Conservation (phyloP, 1,140 invertebrate genomes). For the Pogonomyrmex californicus region DNA sequence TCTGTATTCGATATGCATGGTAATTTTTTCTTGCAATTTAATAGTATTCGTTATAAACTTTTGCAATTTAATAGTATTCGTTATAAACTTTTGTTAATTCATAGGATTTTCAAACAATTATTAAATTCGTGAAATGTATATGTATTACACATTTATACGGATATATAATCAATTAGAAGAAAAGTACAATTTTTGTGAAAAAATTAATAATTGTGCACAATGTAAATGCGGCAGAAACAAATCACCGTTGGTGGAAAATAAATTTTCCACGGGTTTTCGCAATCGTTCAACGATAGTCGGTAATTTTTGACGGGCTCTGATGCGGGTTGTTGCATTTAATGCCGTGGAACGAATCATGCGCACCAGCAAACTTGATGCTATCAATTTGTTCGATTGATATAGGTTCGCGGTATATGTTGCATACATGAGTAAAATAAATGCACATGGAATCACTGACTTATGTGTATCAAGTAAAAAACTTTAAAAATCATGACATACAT, state of each 20-base stretch:
- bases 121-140: slow-evolving; percentile 6
- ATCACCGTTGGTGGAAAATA: slow-evolving; percentile 35
- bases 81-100: slow-evolving; percentile 29
- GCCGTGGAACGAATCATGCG: slow-evolving; percentile 65
- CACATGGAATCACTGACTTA: slow-evolving; percentile 59
- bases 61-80: not conserved
- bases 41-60: not conserved
- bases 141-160: not conserved
- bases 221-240: not conserved
- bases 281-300: slow-evolving; percentile 37
- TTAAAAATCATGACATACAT: slow-evolving; percentile 31
- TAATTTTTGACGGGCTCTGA: slow-evolving; percentile 42
- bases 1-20: not conserved
- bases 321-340: slow-evolving; percentile 66
- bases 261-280: slow-evolving; percentile 48
- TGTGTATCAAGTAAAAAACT: slow-evolving; percentile 47
- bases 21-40: not conserved
- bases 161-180: slow-evolving; percentile 2
- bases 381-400: slow-evolving; percentile 70
- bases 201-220: slow-evolving; percentile 30
- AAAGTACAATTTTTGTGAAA: slow-evolving; percentile 22
- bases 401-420: slow-evolving; percentile 9
- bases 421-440: slow-evolving; percentile 58
- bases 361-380: slow-evolving; percentile 65
- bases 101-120: not conserved